These are phyloP conservation scores for Myanophis thanlyinensis DNA, from an alignment of 2,113 vertebrate species.

Conservation along the genomic window DNA sequence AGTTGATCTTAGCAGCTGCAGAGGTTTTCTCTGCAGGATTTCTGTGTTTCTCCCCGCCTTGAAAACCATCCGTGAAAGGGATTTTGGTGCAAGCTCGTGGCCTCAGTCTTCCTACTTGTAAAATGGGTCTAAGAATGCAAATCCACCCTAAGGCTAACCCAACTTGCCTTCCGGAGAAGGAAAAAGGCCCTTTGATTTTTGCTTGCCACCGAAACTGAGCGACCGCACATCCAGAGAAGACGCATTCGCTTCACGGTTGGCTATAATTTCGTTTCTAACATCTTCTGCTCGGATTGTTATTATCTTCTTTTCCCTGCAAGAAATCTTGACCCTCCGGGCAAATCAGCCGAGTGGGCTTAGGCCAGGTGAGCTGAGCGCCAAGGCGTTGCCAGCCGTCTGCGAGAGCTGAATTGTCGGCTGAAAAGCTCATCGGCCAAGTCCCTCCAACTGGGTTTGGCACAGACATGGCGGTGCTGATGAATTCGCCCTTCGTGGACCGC, in stretches of 20 bases:
- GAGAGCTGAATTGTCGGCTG: not conserved
- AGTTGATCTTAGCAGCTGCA: not conserved
- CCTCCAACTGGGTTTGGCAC: not conserved
- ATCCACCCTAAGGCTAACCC: no score
- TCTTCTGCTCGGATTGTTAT: not conserved
- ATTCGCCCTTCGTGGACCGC: not conserved
- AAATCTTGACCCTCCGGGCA: not conserved
- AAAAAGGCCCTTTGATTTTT: not conserved
- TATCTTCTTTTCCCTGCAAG: not conserved
- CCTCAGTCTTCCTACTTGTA: not conserved
- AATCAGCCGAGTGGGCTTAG: no score
- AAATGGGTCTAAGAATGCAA: not conserved
- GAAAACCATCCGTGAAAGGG: not conserved
- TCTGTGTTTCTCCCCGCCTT: not conserved
- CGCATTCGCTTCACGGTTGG: not conserved
- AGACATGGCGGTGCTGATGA: not conserved
- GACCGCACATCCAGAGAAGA: not conserved
- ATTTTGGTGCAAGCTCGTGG: not conserved
- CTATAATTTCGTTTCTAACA: no score
- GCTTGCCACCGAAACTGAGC: no score
- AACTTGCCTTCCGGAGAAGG: not conserved
- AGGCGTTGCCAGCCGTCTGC: fast-evolving
- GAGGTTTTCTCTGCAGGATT: not conserved
- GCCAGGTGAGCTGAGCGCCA: fast-evolving
- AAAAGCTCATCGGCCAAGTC: no score